Conservation (phyloP, 2,113 vertebrate genomes). For the Sarotherodon lohbergeri region DNA sequence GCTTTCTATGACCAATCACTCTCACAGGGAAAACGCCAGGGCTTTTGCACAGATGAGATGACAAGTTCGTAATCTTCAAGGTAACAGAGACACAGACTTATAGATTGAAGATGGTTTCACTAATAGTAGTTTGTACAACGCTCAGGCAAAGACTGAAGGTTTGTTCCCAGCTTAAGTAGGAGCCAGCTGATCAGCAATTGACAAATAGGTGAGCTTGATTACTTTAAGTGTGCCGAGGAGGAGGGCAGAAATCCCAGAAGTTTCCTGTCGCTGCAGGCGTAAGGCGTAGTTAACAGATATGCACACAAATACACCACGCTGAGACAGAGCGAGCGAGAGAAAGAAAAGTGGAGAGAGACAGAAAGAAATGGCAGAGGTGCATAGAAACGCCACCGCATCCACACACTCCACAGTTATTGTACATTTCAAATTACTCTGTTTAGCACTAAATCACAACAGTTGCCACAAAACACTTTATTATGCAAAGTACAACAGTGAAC, state of each 20-base stretch:
- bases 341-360: background rate
- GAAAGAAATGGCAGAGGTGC: background rate
- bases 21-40: background rate
- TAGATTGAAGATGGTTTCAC: background rate
- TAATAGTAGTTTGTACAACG: background rate
- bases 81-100: background rate
- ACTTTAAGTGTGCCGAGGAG: background rate
- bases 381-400: background rate
- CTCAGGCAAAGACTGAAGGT: background rate
- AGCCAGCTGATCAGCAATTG: background rate
- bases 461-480: background rate
- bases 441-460: background rate
- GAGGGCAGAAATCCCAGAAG: background rate
- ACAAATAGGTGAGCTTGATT: background rate
- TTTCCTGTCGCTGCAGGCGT: fast-evolving
- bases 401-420: background rate
- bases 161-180: background rate
- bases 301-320: background rate
- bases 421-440: background rate
- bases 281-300: background rate
- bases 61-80: background rate
- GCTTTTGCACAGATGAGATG: background rate
- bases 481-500: too few relatives aligned
- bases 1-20: background rate
- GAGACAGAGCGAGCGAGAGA: background rate